Evolutionary conservation across 2,888 invertebrate species (phyloP).

Genomic region (Gerosis bhagava): DNA sequence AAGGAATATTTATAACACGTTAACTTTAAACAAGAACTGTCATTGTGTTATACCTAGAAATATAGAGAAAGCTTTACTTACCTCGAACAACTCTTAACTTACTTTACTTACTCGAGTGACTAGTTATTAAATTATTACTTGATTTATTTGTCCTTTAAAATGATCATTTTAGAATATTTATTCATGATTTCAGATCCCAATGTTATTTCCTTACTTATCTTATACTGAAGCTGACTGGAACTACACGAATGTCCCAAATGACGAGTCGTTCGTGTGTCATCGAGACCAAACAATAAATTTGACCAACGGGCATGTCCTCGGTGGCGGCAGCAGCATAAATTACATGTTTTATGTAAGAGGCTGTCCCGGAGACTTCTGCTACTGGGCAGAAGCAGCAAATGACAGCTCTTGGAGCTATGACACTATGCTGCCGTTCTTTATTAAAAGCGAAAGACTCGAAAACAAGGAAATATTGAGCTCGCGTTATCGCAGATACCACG

Average conservation of each 20-base stretch:
- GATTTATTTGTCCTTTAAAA: no score
- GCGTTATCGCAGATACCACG: slow-evolving; percentile 36
- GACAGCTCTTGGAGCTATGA: slow-evolving; percentile 39
- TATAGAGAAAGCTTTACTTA: no score
- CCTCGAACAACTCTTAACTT: no score
- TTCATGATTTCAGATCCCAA: slow-evolving; percentile 25
- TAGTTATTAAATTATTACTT: no score
- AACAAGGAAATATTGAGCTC: slow-evolving; percentile 33
- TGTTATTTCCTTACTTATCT: slow-evolving; percentile 17
- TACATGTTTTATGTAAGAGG: slow-evolving; percentile 39
- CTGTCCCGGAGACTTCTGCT: slow-evolving; percentile 35
- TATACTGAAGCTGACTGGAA: slow-evolving; percentile 35
- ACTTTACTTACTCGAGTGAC: no score
- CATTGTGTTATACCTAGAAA: no score
- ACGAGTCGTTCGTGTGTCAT: slow-evolving; percentile 26
- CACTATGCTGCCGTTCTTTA: slow-evolving; percentile 37
- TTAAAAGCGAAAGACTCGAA: slow-evolving; percentile 38
- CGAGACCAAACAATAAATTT: slow-evolving; percentile 25
- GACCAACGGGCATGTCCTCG: slow-evolving; percentile 37
- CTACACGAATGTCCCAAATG: slow-evolving; percentile 32
- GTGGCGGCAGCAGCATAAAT: slow-evolving; percentile 39
- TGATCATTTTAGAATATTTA: neutral
- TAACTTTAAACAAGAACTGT: no score
- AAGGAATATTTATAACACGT: no score
- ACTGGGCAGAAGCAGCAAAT: slow-evolving; percentile 37